Evolutionary conservation across 2,797 vertebrate species (phyloP), one percentile per base, ranked within the genome.

Genomic region (Amblyraja radiata): DNA sequence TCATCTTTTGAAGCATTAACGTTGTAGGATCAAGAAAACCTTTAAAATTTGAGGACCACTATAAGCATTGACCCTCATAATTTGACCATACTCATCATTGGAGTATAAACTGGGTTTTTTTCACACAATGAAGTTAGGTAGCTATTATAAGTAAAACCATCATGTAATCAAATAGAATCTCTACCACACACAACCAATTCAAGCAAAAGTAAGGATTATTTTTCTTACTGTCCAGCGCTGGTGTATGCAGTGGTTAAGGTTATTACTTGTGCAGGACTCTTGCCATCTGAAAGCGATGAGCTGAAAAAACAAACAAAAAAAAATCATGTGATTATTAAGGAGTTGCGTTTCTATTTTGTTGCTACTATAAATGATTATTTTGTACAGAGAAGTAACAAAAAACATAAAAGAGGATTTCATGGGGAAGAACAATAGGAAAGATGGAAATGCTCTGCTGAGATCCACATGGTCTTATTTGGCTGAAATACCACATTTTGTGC

Each of bases 141-240:
- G 46, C 14, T 58, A 54, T 23, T 25, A 54, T 83, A 46, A 58
- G 46, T 46, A 58, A 58, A 46, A 9, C 9, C 21, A 3, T 83
- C 46, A 83, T 54, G 25, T 11, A 16, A 9, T 83, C 23, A 10
- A 54, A 23, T 18, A 83, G 46, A 23, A 23, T 58, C 23, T 83
- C 7, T 11, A 83, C 23, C 18, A 39, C 54, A 68, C 84, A 68
- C 68, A 88, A 88, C n/a, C 3, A 23, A 21, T 2, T 36, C n/a
- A 36, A 32, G 16, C 28, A 68, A 88, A 65, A 68, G 28, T 88
- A 88, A 86, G 61, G 28, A 54, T 68, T 76, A 13, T 92, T 28
- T 36, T n/a, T 76, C 90, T 92, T 92, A 92, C 90, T 92, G 36
- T 92, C 54, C 71, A 92, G 90, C 71, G 25, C 36, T 74, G 71